Conservation (phyloP, 2,888 invertebrate species). For the Netelia melanura region DNA sequence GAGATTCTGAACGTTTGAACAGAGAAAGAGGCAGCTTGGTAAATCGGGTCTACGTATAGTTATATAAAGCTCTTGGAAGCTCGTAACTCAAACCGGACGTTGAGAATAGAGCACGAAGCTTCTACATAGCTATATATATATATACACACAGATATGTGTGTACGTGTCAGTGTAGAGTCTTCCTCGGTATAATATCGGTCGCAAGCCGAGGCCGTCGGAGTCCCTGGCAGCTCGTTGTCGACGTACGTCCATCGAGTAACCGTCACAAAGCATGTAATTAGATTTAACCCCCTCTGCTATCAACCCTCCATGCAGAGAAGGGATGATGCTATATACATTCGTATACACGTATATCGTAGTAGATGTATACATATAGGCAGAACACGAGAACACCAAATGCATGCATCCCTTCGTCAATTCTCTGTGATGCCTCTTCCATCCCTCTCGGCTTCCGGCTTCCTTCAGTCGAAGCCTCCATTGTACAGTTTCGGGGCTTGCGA, state of each 20-base stretch:
- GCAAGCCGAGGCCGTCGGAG: conserved; percentile 74
- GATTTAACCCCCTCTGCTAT: conserved; percentile 78
- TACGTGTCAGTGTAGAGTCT: conserved; percentile 54
- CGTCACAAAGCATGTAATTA: conserved; percentile 84
- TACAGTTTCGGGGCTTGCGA: conserved; percentile 37
- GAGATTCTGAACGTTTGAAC: conserved; percentile 48
- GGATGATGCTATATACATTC: background rate
- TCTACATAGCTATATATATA: background rate
- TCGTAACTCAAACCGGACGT: conserved; percentile 76
- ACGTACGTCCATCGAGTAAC: conserved; percentile 78
- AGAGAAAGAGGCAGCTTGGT: conserved; percentile 42
- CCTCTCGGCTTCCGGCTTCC: conserved; percentile 54
- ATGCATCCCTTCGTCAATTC: conserved; percentile 50
- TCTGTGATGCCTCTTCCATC: conserved; percentile 31
- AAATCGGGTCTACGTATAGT: background rate
- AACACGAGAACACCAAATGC: background rate
- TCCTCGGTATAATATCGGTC: conserved; percentile 76
- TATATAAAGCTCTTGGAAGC: conserved; percentile 47
- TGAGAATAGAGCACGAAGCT: conserved; percentile 65
- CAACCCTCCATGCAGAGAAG: conserved; percentile 46
- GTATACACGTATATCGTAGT: background rate
- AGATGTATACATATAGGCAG: background rate
- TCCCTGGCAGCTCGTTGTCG: conserved; percentile 56
- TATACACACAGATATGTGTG: conserved; percentile 1
- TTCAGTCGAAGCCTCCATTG: conserved; percentile 49